Conservation (phyloP, 2,113 vertebrate genomes). For the Hemiprocne comata region DNA sequence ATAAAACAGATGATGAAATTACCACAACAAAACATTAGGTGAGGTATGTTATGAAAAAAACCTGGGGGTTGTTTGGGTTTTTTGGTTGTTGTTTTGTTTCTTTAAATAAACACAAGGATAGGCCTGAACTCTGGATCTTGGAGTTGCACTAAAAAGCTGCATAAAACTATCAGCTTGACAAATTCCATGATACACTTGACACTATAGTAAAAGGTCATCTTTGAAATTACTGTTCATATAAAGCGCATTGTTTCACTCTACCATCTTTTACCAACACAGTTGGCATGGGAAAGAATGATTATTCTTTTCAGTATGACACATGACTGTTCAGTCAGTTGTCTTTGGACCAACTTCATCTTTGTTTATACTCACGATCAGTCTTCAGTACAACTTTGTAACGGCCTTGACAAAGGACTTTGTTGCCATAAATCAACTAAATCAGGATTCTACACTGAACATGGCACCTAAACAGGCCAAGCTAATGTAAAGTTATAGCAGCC, state of each 20-base stretch:
- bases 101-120: neutral
- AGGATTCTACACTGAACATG: neutral
- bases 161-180: neutral
- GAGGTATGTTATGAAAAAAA: neutral
- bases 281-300: neutral
- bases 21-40: neutral
- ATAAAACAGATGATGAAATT: neutral
- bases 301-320: neutral
- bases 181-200: constrained; percentile 2
- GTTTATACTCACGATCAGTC: neutral
- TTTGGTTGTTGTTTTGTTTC: neutral
- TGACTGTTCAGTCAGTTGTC: neutral
- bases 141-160: neutral
- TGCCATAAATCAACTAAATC: neutral
- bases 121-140: neutral
- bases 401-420: neutral
- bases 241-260: neutral
- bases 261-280: neutral
- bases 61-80: accelerated
- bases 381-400: neutral
- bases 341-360: neutral
- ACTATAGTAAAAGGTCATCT: constrained; percentile 5
- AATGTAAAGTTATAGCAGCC: neutral
- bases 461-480: neutral
- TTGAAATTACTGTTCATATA: neutral